Evolutionary conservation across 2,888 invertebrate genomes (phyloP).

Genomic region (Tethea ocularis): DNA sequence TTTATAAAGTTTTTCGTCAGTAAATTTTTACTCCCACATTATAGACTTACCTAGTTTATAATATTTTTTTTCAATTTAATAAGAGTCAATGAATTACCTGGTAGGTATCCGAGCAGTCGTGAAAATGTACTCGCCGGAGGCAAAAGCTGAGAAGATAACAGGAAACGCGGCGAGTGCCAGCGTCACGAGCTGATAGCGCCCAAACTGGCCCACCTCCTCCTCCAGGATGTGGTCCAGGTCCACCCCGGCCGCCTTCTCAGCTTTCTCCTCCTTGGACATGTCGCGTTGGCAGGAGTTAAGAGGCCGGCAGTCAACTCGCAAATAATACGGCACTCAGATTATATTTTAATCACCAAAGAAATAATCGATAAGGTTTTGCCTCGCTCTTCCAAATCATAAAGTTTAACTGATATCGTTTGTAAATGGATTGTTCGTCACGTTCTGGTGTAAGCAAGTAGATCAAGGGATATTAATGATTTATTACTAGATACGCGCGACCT

Average conservation of each 20-base stretch:
- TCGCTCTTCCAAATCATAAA: background rate
- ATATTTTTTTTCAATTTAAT: no score
- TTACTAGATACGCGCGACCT: background rate
- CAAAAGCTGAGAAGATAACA: conserved; percentile 73
- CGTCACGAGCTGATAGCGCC: conserved; percentile 66
- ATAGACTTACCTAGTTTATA: no score
- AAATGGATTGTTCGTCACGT: background rate
- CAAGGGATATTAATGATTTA: conserved; percentile 8
- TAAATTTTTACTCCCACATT: no score
- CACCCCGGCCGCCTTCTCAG: conserved; percentile 36
- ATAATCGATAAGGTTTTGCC: background rate
- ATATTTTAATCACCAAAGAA: background rate
- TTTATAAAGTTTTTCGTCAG: no score
- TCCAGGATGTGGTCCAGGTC: conserved; percentile 68
- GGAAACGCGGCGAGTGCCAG: conserved; percentile 66
- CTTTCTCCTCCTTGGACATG: conserved; percentile 52
- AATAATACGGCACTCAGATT: conserved; percentile 14
- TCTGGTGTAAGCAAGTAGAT: background rate
- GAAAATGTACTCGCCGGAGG: conserved; percentile 74
- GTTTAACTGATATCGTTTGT: background rate
- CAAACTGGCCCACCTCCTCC: conserved; percentile 73
- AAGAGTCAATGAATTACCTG: conserved; percentile 50
- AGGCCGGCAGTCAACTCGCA: conserved; percentile 10
- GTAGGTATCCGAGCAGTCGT: conserved; percentile 71
- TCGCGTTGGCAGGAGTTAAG: conserved; percentile 12